Evolutionary conservation across 2,113 vertebrate species (phyloP), one percentile per base, ranked within the genome.

Genomic region (Bagarius yarrelli): DNA sequence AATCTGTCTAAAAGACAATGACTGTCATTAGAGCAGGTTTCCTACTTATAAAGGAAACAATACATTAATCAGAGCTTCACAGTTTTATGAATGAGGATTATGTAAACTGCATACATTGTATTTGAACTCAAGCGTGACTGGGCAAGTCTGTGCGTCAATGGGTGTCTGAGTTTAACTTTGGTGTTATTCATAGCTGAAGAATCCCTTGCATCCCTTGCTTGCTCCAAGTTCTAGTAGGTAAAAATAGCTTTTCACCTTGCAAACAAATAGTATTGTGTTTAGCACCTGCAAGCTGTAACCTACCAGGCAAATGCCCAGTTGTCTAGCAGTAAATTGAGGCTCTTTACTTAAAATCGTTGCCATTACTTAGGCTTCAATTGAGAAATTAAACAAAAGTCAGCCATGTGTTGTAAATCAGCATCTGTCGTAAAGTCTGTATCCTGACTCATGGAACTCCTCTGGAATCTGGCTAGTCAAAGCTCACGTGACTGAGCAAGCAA

Each of bases 281-380:
- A 73, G 79, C 36, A 83, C 78, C 36, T 76, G 56, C 69, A 81
- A 56, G 64, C 81, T 44, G 30, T 73, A 81, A 85, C 79, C 55
- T 25, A 76, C 66, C 76, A 83, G 86, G 84, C 84, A 84, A 81
- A 78, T 67, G 47, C 66, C 72, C 60, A 56, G 74, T 70, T 69
- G 40, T 66, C 63, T 76, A 55, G 67, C 36, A 36, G 32, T 76
- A 77, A 84, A 85, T 79, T 53, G 66, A 67, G 78, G 79, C 50
- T 79, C 19, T 81, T 85, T 83, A 63, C 78, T 83, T 63, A 74
- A 81, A 85, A 85, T 81, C 83, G 76, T 81, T 56, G 72, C 61
- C 72, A 80, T 83, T 81, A 84, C 64, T 69, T 57, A 44, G 72
- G 40, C 61, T n/a, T 61, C 30, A 77, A 19, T 72, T n/a, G 57